phyloP scores from a whole-genome alignment of 2,888 invertebrate genomes.

The Graphium colonna region DNA sequence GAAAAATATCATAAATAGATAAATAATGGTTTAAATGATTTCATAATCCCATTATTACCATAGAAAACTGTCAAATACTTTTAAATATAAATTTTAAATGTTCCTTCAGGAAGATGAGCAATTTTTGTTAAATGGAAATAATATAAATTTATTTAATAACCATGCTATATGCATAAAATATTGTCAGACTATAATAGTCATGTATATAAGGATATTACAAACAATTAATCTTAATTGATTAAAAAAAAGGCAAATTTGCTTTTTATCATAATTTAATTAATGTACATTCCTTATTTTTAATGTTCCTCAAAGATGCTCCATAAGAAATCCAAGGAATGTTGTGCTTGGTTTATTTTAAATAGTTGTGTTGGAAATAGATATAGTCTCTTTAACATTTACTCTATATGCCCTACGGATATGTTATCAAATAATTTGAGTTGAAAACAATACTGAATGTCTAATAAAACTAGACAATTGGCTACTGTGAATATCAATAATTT shows the following conservation, averaged over 20 bases:
- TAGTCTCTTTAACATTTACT: neutral
- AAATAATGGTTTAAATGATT: no score
- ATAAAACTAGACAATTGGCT: constrained; percentile 38
- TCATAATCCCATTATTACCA: no score
- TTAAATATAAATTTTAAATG: no score
- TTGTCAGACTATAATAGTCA: no score
- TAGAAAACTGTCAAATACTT: no score
- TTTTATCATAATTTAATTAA: constrained; percentile 65
- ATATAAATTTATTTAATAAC: no score
- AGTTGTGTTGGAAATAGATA: constrained; percentile 20
- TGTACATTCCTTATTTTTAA: constrained; percentile 67
- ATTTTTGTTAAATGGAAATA: no score
- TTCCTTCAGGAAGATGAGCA: no score
- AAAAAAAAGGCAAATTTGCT: constrained; percentile 29
- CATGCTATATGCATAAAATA: no score
- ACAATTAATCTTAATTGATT: no score
- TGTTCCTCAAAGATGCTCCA: constrained; percentile 32
- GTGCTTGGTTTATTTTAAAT: constrained; percentile 43
- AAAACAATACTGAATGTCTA: constrained; percentile 40
- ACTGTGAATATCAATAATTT: constrained; percentile 50
- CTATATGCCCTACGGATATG: constrained; percentile 35
- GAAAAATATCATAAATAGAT: no score
- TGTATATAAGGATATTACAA: no score
- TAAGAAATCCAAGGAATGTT: constrained; percentile 62
- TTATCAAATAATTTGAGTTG: constrained; percentile 47